phyloP scores from a whole-genome alignment of 2,113 vertebrate genomes.

The Myrmophylax atrothorax region DNA sequence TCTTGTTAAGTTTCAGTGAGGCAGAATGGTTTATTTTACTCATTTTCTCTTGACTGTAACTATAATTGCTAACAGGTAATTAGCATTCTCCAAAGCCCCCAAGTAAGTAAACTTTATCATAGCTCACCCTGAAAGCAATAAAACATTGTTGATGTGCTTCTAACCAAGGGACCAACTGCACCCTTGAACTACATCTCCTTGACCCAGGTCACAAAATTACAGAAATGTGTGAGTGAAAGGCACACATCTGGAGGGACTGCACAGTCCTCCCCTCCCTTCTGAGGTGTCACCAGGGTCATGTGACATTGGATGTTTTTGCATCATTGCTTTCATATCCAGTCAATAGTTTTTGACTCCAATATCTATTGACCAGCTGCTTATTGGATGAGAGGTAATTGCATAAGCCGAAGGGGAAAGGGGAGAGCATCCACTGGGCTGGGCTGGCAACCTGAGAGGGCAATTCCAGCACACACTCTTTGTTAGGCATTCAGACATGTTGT shows the following conservation, averaged over 20 bases:
- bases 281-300: background rate
- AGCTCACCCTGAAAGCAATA: background rate
- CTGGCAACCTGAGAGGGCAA: fast-evolving
- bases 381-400: background rate
- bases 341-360: background rate
- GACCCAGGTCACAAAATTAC: background rate
- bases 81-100: background rate
- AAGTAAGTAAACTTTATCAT: background rate
- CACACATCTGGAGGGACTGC: background rate
- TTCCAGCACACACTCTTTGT: fast-evolving
- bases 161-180: background rate
- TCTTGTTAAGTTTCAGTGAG: background rate
- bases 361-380: background rate
- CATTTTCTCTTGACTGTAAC: background rate
- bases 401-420: background rate
- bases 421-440: background rate
- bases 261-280: fast-evolving
- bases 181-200: background rate
- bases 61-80: background rate
- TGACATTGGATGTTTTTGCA: background rate
- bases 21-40: background rate
- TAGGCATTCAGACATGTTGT: background rate
- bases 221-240: background rate
- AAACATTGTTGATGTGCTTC: fast-evolving
- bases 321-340: background rate